phyloP scores from a whole-genome alignment of 2,797 vertebrate species.

The Rhincodon typus region DNA sequence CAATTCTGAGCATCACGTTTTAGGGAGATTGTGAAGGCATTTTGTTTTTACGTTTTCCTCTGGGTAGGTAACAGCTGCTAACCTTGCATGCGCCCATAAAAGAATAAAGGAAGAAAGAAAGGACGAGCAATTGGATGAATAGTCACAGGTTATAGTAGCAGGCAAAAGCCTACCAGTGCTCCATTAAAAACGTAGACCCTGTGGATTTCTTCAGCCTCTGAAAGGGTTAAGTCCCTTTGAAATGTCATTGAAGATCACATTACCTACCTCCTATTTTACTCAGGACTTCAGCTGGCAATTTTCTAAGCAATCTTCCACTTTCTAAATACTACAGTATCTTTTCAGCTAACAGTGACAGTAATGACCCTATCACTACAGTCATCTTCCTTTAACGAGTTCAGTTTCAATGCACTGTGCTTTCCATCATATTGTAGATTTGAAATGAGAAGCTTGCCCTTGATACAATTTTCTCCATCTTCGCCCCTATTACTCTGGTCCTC shows the following conservation, averaged over 20 bases:
- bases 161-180: no score
- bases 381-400: not conserved
- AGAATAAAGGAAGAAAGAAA: no score
- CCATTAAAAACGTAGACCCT: not conserved
- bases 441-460: not conserved
- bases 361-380: not conserved
- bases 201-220: not conserved
- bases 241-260: not conserved
- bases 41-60: no score
- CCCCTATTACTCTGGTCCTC: not conserved
- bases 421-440: not conserved
- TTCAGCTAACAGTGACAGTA: not conserved
- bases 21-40: no score
- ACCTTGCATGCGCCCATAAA: no score
- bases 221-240: not conserved
- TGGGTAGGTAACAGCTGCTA: no score
- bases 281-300: constrained; percentile 13
- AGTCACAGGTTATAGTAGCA: not conserved
- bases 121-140: no score
- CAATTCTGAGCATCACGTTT: no score
- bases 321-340: constrained; percentile 6
- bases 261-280: not conserved
- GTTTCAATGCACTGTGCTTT: not conserved
- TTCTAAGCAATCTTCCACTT: not conserved
- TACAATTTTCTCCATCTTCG: not conserved